Evolutionary conservation across 64 coral and sea anemone species (phyloP).

Genomic region (Stylophora pistillata): DNA sequence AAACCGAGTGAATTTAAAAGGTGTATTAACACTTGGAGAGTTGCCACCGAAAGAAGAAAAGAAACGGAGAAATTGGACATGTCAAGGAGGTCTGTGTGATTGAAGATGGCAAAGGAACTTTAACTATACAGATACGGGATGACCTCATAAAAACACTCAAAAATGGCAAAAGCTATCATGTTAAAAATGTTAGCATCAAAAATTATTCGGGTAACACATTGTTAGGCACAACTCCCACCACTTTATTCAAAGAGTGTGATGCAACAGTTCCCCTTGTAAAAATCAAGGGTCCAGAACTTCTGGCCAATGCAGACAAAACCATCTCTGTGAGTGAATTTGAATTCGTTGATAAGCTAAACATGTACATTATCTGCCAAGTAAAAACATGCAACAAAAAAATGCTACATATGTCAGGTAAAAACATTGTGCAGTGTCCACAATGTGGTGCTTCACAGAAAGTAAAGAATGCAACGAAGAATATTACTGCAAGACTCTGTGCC

Average conservation of each 20-base stretch:
- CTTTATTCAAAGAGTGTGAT: slow-evolving; percentile 19
- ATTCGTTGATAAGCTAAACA: slow-evolving; percentile 11
- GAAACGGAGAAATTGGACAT: no score
- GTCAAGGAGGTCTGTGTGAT: no score
- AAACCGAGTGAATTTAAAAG: no score
- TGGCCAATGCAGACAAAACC: slow-evolving; percentile 36
- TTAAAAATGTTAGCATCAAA: no score
- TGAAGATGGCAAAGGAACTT: no score
- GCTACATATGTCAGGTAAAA: neutral
- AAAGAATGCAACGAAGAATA: slow-evolving; percentile 7
- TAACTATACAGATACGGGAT: no score
- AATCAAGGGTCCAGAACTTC: slow-evolving; percentile 37
- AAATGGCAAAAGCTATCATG: no score
- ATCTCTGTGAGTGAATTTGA: slow-evolving; percentile 21
- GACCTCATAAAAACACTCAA: no score
- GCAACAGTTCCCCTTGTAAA: neutral
- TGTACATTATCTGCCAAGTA: no score
- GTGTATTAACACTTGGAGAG: no score
- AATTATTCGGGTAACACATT: slow-evolving; percentile 30
- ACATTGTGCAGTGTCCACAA: neutral
- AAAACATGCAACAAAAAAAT: neutral
- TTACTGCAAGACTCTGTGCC: no score
- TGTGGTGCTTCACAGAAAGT: slow-evolving; percentile 32
- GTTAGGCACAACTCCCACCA: slow-evolving; percentile 41
- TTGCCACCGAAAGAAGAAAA: no score